Conservation (phyloP, 2,113 vertebrate genomes). For the Hippocampus comes region DNA sequence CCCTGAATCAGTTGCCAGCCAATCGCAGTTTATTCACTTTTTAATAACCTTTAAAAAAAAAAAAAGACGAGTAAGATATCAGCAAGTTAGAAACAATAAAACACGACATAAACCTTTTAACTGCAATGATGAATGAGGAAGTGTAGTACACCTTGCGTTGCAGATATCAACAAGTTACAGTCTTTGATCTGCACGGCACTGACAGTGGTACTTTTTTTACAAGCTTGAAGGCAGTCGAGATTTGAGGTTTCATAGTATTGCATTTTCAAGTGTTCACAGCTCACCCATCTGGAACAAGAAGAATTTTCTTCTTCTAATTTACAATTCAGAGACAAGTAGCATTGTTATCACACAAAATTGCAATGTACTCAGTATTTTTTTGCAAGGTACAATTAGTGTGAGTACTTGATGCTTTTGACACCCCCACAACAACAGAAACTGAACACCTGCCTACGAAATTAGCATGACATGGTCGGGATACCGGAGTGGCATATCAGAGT, state of each 20-base stretch:
- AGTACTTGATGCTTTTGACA: background rate
- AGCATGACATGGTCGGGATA: conserved; percentile 14
- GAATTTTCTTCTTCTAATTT: background rate
- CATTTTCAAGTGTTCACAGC: background rate
- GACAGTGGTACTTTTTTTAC: background rate
- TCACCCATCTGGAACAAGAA: background rate
- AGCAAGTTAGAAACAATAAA: too few species aligned
- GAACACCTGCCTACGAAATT: background rate
- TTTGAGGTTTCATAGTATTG: background rate
- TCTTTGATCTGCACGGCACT: too few species aligned
- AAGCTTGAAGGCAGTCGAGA: background rate
- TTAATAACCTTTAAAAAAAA: too few species aligned
- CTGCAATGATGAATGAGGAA: too few species aligned
- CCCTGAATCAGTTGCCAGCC: too few species aligned
- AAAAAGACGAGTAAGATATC: too few species aligned
- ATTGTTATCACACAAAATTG: background rate
- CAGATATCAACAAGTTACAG: too few species aligned
- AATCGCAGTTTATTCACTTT: too few species aligned
- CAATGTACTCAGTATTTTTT: background rate
- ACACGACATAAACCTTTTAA: too few species aligned
- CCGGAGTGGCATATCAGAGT: background rate
- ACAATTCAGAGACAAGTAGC: background rate
- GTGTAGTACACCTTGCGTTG: too few species aligned
- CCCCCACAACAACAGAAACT: background rate
- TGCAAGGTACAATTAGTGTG: background rate